Base-by-base conservation (phyloP, 2,797 vertebrate species). In the Diplodus puntazzo region DNA sequence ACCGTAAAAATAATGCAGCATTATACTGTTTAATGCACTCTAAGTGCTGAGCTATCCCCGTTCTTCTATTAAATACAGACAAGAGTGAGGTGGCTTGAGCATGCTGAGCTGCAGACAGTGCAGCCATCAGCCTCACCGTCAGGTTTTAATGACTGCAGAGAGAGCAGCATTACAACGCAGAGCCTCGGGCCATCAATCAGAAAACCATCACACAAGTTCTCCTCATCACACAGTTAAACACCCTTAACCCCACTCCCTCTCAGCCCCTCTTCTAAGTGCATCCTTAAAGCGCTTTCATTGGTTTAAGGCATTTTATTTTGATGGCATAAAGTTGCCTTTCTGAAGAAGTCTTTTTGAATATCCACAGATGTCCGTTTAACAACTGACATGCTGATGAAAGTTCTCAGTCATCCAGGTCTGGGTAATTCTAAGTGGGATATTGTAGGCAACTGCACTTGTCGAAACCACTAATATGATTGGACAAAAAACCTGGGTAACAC, bases 21-120 rank as follows among this genome's bases (percentile, higher is more conserved):
- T 76, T 73, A 75, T 68, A 61, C 63, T 76, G 73, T 90, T 85
- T 88, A 92, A 90, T 92, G 90, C 75, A 75, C 79, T 65, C 23
- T 88, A 87, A 93, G 90, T 92, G 91, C 93, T 90, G 85, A 87
- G 85, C 78, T 58, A 52, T 76, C 49, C 53, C 45, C 10, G 63
- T 45, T 84, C 83, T 84, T 82, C 81, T 83, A 77, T 87, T 92
- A 90, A 91, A 92, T 77, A 92, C 80, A 85, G 80, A 78, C 54
- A 12, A 65, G 72, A 71, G 70, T 72, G 82, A 73, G 71, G 71
- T 79, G 82, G 69, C 64, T 81, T 80, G 78, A 87, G 76, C 73
- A 42, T 21, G 59, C 72, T 75, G 54, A 81, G 75, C 82, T 79
- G 82, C 75, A 75, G 80, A 77, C 85, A 7, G 34, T 60, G 78